phyloP scores from a whole-genome alignment of 2,113 vertebrate genomes.

The Odontophorus gujanensis region DNA sequence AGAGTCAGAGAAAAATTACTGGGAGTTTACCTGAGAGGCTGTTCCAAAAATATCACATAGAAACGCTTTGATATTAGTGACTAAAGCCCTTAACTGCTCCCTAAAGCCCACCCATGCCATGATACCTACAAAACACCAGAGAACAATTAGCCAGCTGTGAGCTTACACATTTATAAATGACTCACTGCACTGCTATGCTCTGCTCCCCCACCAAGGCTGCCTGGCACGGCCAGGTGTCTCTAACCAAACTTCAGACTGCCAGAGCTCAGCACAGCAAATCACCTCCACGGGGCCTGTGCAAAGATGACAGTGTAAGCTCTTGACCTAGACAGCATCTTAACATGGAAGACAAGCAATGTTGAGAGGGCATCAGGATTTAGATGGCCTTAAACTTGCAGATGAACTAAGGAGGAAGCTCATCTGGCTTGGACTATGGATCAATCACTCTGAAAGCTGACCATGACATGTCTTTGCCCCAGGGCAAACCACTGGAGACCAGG shows the following conservation, averaged over 20 bases:
- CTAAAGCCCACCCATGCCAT: constrained; percentile 22
- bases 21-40: constrained; percentile 62
- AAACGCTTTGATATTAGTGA: background rate
- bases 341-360: rapidly evolving
- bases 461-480: background rate
- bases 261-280: background rate
- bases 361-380: background rate
- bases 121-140: background rate
- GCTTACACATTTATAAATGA: background rate
- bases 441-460: background rate
- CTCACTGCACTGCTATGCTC: background rate
- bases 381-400: background rate
- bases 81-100: constrained; percentile 42
- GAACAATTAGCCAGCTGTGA: constrained; percentile 6
- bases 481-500: background rate
- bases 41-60: constrained; percentile 47
- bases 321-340: background rate
- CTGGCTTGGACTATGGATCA: background rate
- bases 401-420: background rate
- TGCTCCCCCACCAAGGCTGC: background rate
- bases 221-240: background rate
- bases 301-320: background rate
- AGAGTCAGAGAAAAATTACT: constrained; percentile 13
- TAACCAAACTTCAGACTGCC: background rate
- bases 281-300: rapidly evolving